Percentiles rank a stretch among this genome's conserved stretches.
These are phyloP conservation scores for Lasioglossum marginatum DNA, from an alignment of 2,888 invertebrate species.

Conservation along the genomic window DNA sequence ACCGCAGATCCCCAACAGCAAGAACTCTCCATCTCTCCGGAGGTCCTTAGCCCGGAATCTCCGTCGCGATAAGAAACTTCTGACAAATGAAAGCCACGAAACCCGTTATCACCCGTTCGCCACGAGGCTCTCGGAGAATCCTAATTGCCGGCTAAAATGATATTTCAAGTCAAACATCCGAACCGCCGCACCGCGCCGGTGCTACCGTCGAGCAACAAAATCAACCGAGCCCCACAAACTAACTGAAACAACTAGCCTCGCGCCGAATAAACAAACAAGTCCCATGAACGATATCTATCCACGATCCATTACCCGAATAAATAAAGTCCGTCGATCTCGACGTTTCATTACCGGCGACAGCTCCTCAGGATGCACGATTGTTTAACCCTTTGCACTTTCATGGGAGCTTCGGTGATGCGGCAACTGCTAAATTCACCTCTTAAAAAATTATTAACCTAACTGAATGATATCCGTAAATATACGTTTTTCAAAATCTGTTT, in stretches of 20 bases:
- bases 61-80: conserved; percentile 12
- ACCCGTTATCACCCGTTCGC: background rate
- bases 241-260: background rate
- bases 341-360: background rate
- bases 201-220: conserved; percentile 2
- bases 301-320: background rate
- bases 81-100: conserved; percentile 22
- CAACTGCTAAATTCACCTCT: background rate
- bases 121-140: background rate
- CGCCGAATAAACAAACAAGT: conserved; percentile 2
- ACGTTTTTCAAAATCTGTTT: too few species aligned
- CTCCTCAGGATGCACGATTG: background rate
- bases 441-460: background rate
- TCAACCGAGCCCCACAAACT: background rate
- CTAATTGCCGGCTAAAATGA: conserved; percentile 4
- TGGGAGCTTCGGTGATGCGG: background rate
- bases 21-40: background rate
- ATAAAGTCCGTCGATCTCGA: background rate
- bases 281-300: background rate
- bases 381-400: background rate
- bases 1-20: background rate
- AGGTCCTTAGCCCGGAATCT: conserved; percentile 2
- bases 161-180: conserved; percentile 6
- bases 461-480: background rate
- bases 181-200: background rate